Percentiles rank a stretch among this genome's conserved stretches.
Conservation (phyloP, 2,888 invertebrate genomes). For the Trichopria drosophilae region DNA sequence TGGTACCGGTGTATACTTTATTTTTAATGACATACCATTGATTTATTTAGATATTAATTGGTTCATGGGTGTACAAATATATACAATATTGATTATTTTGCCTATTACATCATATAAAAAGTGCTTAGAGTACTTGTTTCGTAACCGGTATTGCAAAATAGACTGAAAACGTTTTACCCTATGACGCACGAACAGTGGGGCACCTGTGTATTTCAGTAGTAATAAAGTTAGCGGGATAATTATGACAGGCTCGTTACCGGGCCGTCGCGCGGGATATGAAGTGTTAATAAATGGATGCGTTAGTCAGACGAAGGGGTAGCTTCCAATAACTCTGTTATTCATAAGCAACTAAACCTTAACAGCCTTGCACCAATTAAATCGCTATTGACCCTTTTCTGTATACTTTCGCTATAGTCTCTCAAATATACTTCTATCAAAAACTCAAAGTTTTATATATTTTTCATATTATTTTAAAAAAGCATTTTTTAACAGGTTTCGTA, state of each 20-base stretch:
- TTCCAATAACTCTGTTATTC: constrained; percentile 47
- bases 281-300: constrained; percentile 57
- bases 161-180: constrained; percentile 37
- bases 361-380: constrained; percentile 18
- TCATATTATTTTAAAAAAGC: too few species aligned
- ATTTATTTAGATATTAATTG: too few species aligned
- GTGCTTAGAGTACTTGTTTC: neutral
- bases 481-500: too few species aligned
- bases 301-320: constrained; percentile 55
- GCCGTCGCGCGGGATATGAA: constrained; percentile 57
- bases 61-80: too few species aligned
- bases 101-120: too few species aligned
- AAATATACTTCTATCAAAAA: too few species aligned
- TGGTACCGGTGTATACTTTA: too few species aligned
- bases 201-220: constrained; percentile 46
- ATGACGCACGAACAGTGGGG: constrained; percentile 40
- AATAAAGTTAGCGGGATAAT: constrained; percentile 58
- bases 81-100: neutral
- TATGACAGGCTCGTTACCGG: constrained; percentile 59
- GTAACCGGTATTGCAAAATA: neutral
- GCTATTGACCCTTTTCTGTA: constrained; percentile 15
- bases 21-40: too few species aligned
- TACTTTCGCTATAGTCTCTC: too few species aligned
- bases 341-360: constrained; percentile 35
- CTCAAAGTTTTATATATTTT: too few species aligned